A percentile compares a stretch with the other conserved stretches of the same genome.
These are phyloP conservation scores for Campylomormyrus numenius DNA, from an alignment of 2,113 vertebrate genomes.

Conservation along the genomic window DNA sequence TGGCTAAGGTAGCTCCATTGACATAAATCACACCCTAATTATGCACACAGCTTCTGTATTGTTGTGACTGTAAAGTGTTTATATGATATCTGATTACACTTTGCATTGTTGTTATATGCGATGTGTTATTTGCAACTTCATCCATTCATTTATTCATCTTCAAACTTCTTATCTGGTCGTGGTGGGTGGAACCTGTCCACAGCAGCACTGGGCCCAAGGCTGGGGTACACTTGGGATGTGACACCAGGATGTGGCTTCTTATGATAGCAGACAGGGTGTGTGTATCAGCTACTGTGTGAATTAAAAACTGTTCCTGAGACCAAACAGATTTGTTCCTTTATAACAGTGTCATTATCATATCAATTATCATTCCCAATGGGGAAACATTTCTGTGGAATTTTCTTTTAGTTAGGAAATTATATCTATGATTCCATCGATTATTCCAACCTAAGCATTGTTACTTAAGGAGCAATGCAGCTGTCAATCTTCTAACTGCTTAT, in stretches of 20 bases:
- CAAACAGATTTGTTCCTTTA: slow-evolving; percentile 22
- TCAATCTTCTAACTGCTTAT: background rate
- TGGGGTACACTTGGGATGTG: background rate
- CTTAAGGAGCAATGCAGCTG: background rate
- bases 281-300: slow-evolving; percentile 5
- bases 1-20: background rate
- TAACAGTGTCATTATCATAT: background rate
- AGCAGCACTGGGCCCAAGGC: background rate
- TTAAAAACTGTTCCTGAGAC: slow-evolving; percentile 28
- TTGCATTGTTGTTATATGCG: background rate
- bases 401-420: background rate
- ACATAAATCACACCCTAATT: background rate
- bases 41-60: background rate
- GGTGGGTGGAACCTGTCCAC: background rate
- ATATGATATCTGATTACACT: background rate
- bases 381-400: background rate
- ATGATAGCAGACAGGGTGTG: slow-evolving; percentile 15
- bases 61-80: background rate
- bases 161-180: background rate
- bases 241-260: background rate
- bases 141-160: background rate
- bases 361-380: no score
- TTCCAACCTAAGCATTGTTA: background rate
- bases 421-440: background rate
- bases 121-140: background rate